Evolutionary conservation across 2,797 vertebrate genomes (phyloP).

Genomic region (Acanthis flammea): DNA sequence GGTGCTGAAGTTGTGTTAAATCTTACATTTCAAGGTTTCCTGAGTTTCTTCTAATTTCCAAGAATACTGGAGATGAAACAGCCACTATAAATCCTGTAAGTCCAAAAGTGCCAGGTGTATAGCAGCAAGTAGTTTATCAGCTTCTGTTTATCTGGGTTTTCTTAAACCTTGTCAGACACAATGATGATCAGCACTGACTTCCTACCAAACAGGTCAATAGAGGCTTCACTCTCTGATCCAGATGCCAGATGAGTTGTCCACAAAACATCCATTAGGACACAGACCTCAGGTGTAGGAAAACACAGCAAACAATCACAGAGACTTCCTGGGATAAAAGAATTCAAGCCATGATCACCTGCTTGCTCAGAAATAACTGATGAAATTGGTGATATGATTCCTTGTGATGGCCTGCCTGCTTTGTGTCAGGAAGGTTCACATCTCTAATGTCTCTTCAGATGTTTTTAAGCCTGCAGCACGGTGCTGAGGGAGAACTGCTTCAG

Average conservation of each 20-base stretch:
- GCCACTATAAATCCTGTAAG: background rate
- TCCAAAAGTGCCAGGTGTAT: background rate
- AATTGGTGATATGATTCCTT: background rate
- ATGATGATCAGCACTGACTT: constrained; percentile 26
- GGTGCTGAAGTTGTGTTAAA: background rate
- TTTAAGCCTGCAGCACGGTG: background rate
- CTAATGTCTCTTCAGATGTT: background rate
- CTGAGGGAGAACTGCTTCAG: background rate
- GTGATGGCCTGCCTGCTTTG: constrained; percentile 19
- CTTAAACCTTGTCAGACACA: constrained; percentile 33
- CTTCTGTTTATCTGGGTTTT: constrained; percentile 2
- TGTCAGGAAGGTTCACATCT: background rate
- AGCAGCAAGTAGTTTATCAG: constrained; percentile 9
- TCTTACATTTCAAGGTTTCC: background rate
- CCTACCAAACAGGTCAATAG: constrained; percentile 37
- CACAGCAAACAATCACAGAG: background rate
- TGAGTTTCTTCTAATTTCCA: background rate
- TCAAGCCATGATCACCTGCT: background rate
- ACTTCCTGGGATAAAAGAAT: background rate
- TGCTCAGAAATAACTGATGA: constrained; percentile 11
- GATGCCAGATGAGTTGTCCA: background rate
- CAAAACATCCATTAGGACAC: background rate
- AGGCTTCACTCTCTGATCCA: background rate
- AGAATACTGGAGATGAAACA: background rate
- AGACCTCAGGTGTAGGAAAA: background rate